These are phyloP conservation scores for Synergus itoensis DNA, from an alignment of 2,888 invertebrate species.

Conservation along the genomic window DNA sequence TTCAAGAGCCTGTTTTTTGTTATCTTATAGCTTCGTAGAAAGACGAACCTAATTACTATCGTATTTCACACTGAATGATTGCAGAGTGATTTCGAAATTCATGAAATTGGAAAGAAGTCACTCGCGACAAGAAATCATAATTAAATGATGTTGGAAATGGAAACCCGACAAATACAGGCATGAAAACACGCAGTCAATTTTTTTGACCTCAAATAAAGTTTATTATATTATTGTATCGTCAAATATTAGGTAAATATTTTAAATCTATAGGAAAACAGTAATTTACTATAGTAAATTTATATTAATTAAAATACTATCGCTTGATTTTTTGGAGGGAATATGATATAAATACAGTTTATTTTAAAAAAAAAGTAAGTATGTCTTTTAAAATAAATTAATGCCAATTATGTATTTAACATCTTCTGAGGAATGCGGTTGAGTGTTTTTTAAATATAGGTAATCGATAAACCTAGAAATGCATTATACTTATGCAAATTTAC, in stretches of 20 bases:
- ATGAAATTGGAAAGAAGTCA: not conserved
- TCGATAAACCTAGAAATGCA: too few species aligned
- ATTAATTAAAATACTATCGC: too few species aligned
- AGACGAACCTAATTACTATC: constrained; percentile 18
- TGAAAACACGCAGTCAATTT: not conserved
- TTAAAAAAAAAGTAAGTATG: too few species aligned
- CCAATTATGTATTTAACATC: not conserved
- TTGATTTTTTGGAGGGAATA: too few species aligned
- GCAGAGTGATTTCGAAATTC: not conserved
- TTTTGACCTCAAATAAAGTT: not conserved
- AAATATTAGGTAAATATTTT: too few species aligned
- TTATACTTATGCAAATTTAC: too few species aligned
- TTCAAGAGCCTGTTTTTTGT: not conserved
- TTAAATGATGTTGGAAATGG: not conserved
- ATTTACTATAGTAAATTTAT: too few species aligned
- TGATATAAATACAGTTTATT: too few species aligned
- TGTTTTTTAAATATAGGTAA: not conserved
- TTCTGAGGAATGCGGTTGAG: not conserved
- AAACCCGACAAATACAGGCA: not conserved
- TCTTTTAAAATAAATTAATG: too few species aligned
- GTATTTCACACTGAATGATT: constrained; percentile 8
- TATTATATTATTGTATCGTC: too few species aligned
- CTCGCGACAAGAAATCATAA: not conserved
- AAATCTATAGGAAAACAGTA: too few species aligned
- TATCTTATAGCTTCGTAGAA: constrained; percentile 16